Evolutionary conservation across 2,888 invertebrate species (phyloP).

Genomic region (Cantharis rufa): DNA sequence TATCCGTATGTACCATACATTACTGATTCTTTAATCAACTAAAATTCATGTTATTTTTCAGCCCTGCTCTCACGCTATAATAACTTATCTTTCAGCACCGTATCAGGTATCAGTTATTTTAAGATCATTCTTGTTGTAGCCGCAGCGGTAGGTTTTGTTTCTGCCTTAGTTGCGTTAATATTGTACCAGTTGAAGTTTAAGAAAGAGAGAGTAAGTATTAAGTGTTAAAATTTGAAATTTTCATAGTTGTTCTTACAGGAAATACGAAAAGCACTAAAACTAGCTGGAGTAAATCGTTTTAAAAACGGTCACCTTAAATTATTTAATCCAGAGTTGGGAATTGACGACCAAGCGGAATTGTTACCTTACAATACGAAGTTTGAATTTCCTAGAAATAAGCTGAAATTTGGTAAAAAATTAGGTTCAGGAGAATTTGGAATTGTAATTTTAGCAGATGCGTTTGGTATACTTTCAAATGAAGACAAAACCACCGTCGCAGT

Average conservation of each 20-base stretch:
- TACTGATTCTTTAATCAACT: too few relatives aligned
- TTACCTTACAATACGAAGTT: constrained; percentile 87
- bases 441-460: constrained; percentile 84
- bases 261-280: constrained; percentile 68
- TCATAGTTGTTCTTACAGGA: constrained; percentile 49
- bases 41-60: too few relatives aligned
- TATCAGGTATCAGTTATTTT: neutral
- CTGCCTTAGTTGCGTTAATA: neutral
- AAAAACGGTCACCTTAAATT: constrained; percentile 78
- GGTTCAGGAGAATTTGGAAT: constrained; percentile 95
- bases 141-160: neutral
- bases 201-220: constrained; percentile 41
- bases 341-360: constrained; percentile 93
- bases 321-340: constrained; percentile 84
- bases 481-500: constrained; percentile 84
- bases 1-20: neutral
- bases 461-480: constrained; percentile 77
- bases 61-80: too few relatives aligned
- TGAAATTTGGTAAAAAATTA: constrained; percentile 81
- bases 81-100: too few relatives aligned
- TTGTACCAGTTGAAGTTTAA: neutral
- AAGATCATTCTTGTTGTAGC: neutral
- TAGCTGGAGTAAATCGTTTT: constrained; percentile 76
- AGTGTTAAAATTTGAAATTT: neutral
- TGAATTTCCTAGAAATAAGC: constrained; percentile 85